phyloP scores from a whole-genome alignment of 2,888 invertebrate species.

The Myopa testacea region DNA sequence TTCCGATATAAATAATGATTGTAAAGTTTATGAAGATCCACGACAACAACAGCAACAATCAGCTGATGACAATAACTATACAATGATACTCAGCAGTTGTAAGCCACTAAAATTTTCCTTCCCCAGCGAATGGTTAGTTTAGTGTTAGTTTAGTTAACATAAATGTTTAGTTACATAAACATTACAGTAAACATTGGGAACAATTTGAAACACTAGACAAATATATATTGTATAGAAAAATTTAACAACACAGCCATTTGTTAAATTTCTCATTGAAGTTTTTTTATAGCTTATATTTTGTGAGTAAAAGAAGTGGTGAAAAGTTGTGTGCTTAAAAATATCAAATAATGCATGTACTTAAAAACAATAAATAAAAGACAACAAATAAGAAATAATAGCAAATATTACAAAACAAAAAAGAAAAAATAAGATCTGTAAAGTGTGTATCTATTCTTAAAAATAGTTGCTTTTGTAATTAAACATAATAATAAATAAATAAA shows the following conservation, averaged over 20 bases:
- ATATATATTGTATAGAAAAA: conserved; percentile 29
- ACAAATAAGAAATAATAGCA: neutral
- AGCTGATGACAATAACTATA: conserved; percentile 67
- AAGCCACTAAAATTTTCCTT: conserved; percentile 66
- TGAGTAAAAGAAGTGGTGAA: too few relatives aligned
- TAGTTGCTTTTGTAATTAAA: neutral
- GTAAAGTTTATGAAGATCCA: conserved; percentile 43
- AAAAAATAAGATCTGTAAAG: neutral
- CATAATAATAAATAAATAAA: neutral
- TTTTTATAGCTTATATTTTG: too few relatives aligned
- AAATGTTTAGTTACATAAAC: neutral
- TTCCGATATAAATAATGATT: conserved; percentile 39
- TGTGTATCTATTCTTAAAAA: neutral
- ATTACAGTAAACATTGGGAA: neutral
- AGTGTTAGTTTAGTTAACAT: conserved; percentile 22
- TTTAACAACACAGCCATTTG: conserved; percentile 48
- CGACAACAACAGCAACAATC: conserved; percentile 44
- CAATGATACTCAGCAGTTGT: conserved; percentile 64
- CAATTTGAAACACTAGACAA: conserved; percentile 34
- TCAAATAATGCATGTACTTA: too few relatives aligned
- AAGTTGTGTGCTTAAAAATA: too few relatives aligned
- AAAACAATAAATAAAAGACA: neutral
- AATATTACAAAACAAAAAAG: neutral
- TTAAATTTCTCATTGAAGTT: conserved; percentile 37
- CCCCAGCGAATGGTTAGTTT: conserved; percentile 68